Evolutionary conservation across 2,113 vertebrate species (phyloP), one percentile per base, ranked within the genome.

Genomic region (Nyctibius bracteatus): DNA sequence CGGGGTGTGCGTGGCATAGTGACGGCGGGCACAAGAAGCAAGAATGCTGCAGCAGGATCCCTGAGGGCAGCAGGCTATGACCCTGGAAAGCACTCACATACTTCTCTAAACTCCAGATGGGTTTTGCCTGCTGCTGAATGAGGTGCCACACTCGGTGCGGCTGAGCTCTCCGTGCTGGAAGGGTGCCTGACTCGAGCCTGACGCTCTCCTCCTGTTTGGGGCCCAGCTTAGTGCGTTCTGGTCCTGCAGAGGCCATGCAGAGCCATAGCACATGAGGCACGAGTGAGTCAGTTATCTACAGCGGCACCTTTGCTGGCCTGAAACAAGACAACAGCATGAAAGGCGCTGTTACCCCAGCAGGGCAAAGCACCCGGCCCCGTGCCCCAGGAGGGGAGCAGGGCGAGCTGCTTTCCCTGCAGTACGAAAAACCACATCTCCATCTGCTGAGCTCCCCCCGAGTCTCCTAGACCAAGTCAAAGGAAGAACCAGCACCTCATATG

Each of bases 191-290:
- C 31, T 89, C 18, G 17, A 68, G 79, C 27, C 58, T 41, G n/a
- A 86, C 8, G 41, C 37, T 89, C 47, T 77, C 95, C 81, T 97
- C 92, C 91, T 54, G 78, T 95, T 88, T 89, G 75, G 92, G 87
- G 79, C 93, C 62, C 96, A 96, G 79, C 61, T 81, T 87, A 96
- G 89, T 91, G 21, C 46, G 91, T 81, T 97, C 74, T 58, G 96
- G 75, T 93, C 94, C 95, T 66, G 96, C 88, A 66, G 98, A 98
- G 96, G 98, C 98, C 98, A 98, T 98, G 92, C 88, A 97, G 44
- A 95, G 93, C 97, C 98, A 98, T 97, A 95, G 96, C 97, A 98
- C 10, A 11, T 25, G 63, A 90, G 71, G 86, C 90, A 70, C 14
- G 23, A 77, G 92, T 1, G 1, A 57, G 3, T 82, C 95, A 44